phyloP scores from a whole-genome alignment of 2,888 invertebrate species.

The Papilio gigon region DNA sequence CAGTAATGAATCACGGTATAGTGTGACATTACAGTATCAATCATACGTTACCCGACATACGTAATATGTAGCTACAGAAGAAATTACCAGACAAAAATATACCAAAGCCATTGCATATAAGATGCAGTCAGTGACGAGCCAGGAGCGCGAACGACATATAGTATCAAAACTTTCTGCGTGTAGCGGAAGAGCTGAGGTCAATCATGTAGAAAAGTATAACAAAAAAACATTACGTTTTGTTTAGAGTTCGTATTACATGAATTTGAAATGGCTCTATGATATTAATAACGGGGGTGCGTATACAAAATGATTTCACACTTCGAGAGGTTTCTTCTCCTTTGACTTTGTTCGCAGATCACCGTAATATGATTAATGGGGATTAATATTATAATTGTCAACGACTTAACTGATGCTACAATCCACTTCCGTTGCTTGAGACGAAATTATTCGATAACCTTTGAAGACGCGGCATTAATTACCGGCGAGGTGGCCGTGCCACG shows the following conservation, averaged over 20 bases:
- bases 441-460: slow-evolving; percentile 35
- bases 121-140: too few species aligned
- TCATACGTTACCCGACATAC: neutral
- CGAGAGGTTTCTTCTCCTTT: neutral
- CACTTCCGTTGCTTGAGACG: slow-evolving; percentile 19
- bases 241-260: too few species aligned
- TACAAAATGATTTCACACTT: neutral
- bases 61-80: too few species aligned
- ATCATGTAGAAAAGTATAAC: too few species aligned
- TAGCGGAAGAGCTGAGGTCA: too few species aligned
- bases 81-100: too few species aligned
- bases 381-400: slow-evolving; percentile 11
- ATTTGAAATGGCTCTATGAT: neutral
- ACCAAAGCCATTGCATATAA: too few species aligned
- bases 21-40: slow-evolving; percentile 24
- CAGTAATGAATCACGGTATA: slow-evolving; percentile 21
- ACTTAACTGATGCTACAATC: neutral
- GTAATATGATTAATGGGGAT: slow-evolving; percentile 15
- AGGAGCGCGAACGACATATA: too few species aligned
- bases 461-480: slow-evolving; percentile 35
- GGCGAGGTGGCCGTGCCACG: slow-evolving; percentile 32
- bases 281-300: neutral
- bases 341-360: neutral
- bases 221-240: too few species aligned
- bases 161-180: too few species aligned